A percentile compares a stretch with the other conserved stretches of the same genome.
Evolutionary conservation across 2,797 vertebrate species (phyloP).

Genomic region (Eleutherodactylus coqui): DNA sequence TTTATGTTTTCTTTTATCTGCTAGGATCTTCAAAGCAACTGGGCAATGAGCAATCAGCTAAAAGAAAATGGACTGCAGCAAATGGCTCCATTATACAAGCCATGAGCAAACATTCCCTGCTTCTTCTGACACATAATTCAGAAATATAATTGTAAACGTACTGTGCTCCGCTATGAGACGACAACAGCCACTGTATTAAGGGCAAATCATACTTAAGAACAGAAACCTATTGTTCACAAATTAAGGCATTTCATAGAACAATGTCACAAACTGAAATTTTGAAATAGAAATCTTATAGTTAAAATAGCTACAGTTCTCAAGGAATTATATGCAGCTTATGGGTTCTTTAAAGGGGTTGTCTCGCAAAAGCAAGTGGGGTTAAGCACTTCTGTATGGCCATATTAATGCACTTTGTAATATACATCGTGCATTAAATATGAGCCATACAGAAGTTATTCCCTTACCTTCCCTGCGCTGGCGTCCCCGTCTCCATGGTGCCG

Average conservation of each 20-base stretch:
- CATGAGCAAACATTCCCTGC: slow-evolving; percentile 8
- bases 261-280: neutral
- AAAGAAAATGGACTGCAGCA: slow-evolving; percentile 48
- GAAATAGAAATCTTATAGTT: neutral
- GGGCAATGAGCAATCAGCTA: slow-evolving; percentile 54
- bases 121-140: neutral
- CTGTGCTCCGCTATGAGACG: neutral
- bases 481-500: too few species aligned
- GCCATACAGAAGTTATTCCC: too few species aligned
- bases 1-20: slow-evolving; percentile 21
- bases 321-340: neutral
- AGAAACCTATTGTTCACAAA: neutral
- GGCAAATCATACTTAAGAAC: neutral
- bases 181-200: neutral
- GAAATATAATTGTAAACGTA: slow-evolving; percentile 39
- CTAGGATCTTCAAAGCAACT: slow-evolving; percentile 46
- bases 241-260: slow-evolving; percentile 2
- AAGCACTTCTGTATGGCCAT: too few species aligned
- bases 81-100: slow-evolving; percentile 42
- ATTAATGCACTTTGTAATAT: too few species aligned
- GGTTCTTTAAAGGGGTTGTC: neutral
- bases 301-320: neutral
- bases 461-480: too few species aligned
- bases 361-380: too few species aligned
- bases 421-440: too few species aligned